phyloP scores from a whole-genome alignment of 2,888 invertebrate genomes.

The Camponotus fellah region DNA sequence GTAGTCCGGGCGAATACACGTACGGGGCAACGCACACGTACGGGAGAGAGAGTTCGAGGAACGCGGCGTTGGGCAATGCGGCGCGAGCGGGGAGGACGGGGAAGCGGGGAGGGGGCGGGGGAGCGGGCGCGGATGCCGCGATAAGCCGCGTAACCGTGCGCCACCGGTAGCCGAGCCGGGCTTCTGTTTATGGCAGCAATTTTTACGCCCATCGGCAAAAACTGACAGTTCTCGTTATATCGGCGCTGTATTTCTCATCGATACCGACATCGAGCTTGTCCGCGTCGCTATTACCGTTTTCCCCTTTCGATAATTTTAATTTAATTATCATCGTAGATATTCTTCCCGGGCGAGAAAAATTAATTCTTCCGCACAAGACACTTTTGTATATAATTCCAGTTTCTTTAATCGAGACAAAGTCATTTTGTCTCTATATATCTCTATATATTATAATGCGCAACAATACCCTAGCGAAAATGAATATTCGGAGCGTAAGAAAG shows the following conservation, averaged over 20 bases:
- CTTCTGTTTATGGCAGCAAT: constrained; percentile 46
- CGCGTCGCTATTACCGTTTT: background rate
- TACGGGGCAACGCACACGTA: constrained; percentile 47
- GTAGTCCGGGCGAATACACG: constrained; percentile 56
- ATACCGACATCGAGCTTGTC: constrained; percentile 24
- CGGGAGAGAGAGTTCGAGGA: constrained; percentile 61
- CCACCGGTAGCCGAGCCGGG: constrained; percentile 10
- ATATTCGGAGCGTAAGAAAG: too few species aligned
- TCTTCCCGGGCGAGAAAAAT: too few species aligned
- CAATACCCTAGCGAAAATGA: too few species aligned
- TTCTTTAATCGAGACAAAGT: background rate
- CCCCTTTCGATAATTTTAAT: background rate
- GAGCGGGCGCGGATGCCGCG: constrained; percentile 33
- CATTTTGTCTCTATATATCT: background rate
- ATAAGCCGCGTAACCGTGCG: constrained; percentile 61
- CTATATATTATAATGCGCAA: background rate
- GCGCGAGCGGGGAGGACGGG: background rate
- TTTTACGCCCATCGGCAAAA: constrained; percentile 58
- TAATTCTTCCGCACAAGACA: constrained; percentile 17
- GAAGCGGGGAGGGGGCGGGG: too few species aligned
- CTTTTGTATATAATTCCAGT: background rate
- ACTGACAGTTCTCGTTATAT: constrained; percentile 3
- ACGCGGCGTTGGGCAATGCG: constrained; percentile 55
- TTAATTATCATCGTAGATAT: too few species aligned
- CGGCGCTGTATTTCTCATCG: constrained; percentile 16